A percentile compares a stretch with the other conserved stretches of the same genome.
phyloP scores from a whole-genome alignment of 37 sponge, comb jelly and placozoan species.

The Spongia lamella region DNA sequence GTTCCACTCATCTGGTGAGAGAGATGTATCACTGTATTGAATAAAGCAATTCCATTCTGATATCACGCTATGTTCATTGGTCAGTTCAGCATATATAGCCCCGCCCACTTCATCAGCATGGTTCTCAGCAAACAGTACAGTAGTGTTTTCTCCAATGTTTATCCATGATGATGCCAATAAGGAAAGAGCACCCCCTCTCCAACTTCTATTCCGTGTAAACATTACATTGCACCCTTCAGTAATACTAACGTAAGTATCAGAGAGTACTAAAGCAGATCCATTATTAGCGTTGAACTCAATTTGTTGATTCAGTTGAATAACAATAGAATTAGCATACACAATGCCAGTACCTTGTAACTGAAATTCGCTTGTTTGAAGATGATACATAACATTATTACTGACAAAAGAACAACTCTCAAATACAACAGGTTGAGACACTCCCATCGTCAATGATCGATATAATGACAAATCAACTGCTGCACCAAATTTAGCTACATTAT shows the following conservation, averaged over 20 bases:
- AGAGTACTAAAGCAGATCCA: constrained; percentile 7
- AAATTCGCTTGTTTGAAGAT: no score
- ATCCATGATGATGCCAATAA: constrained; percentile 13
- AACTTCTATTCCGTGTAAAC: neutral
- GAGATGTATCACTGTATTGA: neutral
- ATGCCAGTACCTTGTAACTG: constrained; percentile 13
- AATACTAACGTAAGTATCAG: neutral
- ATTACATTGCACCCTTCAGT: neutral
- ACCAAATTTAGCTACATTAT: constrained; percentile 12
- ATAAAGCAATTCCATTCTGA: constrained; percentile 10
- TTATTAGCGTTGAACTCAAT: neutral
- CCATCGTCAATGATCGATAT: neutral
- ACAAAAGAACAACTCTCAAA: neutral
- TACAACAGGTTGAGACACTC: neutral
- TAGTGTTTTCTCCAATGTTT: neutral
- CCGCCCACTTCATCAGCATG: constrained; percentile 8
- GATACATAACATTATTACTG: neutral
- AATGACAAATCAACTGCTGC: constrained; percentile 16
- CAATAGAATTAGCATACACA: constrained; percentile 11
- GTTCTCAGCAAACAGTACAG: neutral
- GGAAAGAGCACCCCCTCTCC: constrained; percentile 17
- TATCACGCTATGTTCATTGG: constrained; percentile 2
- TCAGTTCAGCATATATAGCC: constrained; percentile 16
- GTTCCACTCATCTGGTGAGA: neutral
- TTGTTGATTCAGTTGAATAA: neutral